Base-by-base conservation (phyloP, 1,140 invertebrate species). In the Anastatus disparis region DNA sequence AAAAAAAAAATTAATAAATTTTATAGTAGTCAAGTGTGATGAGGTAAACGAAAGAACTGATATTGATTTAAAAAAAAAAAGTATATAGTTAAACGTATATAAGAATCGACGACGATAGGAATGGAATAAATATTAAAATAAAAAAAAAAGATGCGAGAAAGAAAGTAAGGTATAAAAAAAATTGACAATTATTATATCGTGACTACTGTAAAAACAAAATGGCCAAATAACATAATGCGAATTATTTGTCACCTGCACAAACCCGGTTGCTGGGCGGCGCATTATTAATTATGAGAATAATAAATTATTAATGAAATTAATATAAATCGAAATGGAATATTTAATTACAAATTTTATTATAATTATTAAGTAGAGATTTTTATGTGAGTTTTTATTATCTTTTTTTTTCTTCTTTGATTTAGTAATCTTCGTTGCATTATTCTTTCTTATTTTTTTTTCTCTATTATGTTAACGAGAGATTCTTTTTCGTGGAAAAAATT, bases 271-370 rank as follows among this genome's bases (percentile, higher is more conserved):
- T 76, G 76, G 73, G 72, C 75, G 79, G 74, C 77, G 76, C 75
- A 66, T 84, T 71, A 71, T 81, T 83, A n/a, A 84, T 82, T 85
- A 84, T 81, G 81, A 82, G 76, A 84, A 83, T 85, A 86, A 86
- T 86, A 86, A 86, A 86, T 86, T 86, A 86, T 85, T 85, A 83
- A 84, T 84, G 80, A 85, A 86, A 85, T 84, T 86, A 85, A 86
- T 85, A 85, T 85, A 84, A 85, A 86, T 83, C 80, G 79, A 82
- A n/a, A 81, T 80, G 79, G 76, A 84, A 84, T 85, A 85, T 85
- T 86, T 85, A 84, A 85, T 83, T 85, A 78, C 80, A 82, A 83
- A 84, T 84, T 82, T 81, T 85, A 84, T 85, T 81, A 70, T 64
- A 64, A 70, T 64, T 35, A n/a, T n/a, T 83, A 81, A 82, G 78